Base-by-base conservation (phyloP, 2,888 invertebrate species). In the Lathronympha strigana region DNA sequence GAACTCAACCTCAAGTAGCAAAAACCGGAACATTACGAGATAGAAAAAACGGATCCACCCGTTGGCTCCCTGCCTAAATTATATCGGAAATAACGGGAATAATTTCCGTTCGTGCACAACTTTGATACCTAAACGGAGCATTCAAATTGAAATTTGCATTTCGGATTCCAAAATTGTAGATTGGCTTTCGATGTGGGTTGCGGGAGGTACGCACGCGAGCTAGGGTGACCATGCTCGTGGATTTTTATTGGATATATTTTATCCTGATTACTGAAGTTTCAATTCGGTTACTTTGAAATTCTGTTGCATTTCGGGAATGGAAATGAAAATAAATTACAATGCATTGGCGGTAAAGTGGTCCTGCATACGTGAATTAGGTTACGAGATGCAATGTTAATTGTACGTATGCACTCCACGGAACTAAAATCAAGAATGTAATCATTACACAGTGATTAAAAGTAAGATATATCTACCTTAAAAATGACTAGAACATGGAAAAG, bases 121-220 rank as follows among this genome's bases (percentile, higher is more conserved):
- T 63, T 49, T 57, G 40, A 57, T 43, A 58, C 63, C 40, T 43
- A 28, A 57, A 25, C 57, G 61, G 23, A 45, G 61, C 50, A 63
- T 63, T 51, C 57, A 58, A 63, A 63, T 63, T 63, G 63, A 63
- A 63, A 63, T 63, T 63, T 51, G 63, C 57, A 63, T 63, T 63
- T 58, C 38, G 57, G 63, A 63, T 58, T 63, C 63, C 45, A 58
- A 63, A 63, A 63, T 63, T 50, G 63, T 63, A 51, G 63, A 58
- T 63, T 63, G 58, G 40, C 57, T 63, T 63, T 63, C 63, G 51
- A 63, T 58, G 63, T 57, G 63, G 55, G 40, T 23, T 21, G 21
- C 55, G 33, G 57, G 43, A 11, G 47, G 40, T n/a, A 57, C 57
- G 58, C 63, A 63, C 63, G 63, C 63, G 50, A 63, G 43, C 57